A percentile compares a stretch with the other conserved stretches of the same genome.
These are phyloP conservation scores for Belgica antarctica DNA, from an alignment of 2,888 invertebrate species.

Conservation along the genomic window DNA sequence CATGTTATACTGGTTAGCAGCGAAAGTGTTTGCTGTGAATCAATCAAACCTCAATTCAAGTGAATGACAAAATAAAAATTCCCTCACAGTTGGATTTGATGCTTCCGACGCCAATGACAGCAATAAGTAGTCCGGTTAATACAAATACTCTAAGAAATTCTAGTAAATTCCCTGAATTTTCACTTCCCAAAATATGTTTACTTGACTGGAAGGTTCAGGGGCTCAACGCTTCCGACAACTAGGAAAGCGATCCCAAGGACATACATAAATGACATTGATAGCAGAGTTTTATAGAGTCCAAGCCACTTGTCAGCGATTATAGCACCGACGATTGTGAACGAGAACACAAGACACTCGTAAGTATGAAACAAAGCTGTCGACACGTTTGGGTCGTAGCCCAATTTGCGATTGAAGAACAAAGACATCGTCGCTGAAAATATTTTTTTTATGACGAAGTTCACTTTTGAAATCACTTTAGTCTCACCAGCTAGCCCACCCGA, in stretches of 20 bases:
- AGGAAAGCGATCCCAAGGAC: conserved; percentile 10
- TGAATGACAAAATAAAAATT: conserved; percentile 1
- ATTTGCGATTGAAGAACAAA: neutral
- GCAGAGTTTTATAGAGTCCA: conserved; percentile 20
- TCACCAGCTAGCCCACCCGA: conserved; percentile 20
- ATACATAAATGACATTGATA: conserved; percentile 20
- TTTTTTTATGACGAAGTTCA: neutral
- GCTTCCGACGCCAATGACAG: conserved; percentile 8
- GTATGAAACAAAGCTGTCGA: conserved; percentile 30
- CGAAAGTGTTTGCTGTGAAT: conserved; percentile 30
- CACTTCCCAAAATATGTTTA: too few species aligned
- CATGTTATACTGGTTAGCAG: conserved; percentile 23
- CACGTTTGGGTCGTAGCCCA: neutral
- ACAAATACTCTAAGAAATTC: neutral
- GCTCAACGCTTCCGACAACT: neutral
- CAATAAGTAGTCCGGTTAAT: neutral
- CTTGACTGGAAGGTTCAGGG: conserved; percentile 15
- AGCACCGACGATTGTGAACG: conserved; percentile 34
- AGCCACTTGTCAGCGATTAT: conserved; percentile 30
- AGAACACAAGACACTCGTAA: conserved; percentile 16
- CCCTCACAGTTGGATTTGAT: conserved; percentile 18
- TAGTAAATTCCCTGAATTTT: neutral
- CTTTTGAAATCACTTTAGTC: neutral
- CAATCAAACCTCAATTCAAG: neutral
- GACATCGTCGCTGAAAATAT: conserved; percentile 4